Base-by-base conservation (phyloP, 2,888 invertebrate species). In the Crossocerus cetratus region DNA sequence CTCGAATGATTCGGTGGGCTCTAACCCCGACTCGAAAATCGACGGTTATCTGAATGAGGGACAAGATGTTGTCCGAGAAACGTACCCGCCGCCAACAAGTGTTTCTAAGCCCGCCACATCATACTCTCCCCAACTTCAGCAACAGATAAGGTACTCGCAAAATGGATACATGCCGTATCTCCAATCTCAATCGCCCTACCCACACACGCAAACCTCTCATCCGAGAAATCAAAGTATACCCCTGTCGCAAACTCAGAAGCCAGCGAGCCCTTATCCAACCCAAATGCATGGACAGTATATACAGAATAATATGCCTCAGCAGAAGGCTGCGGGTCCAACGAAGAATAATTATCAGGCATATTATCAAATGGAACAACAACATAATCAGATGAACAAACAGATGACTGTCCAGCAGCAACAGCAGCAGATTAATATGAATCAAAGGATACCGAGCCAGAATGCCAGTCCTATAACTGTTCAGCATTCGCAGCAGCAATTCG, bases 311-410 rank as follows among this genome's bases (percentile, higher is more conserved):
- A 68, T 66, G 43, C 75, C 69, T 18, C 82, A 80, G n/a, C 71
- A 68, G 5, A 83, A 86, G 45, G 74, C 81, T 2, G 72, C 82
- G 22, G 76, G 75, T 44, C 81, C 82, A 2, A 32, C 32, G 32
- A 89, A 89, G 65, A 88, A 84, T 65, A 74, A 84, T 22, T 87
- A 86, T 64, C 84, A 83, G 23, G 83, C 83, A 13, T 89, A 89
- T 63, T 88, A 90, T 73, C 89, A 89, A 22, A 44, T 89, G 42
- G 89, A 90, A 58, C 89, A 90, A 56, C 90, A 90, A 67, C 89
- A 90, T 65, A 90, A 90, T 78, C 89, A 90, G 72, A 86, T 88
- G 84, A 90, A 89, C 76, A 89, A 87, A 45, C 90, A 90, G 71
- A 74, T 87, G 16, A 82, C 86, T 3, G 79, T 81, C 14, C 89